Conservation (phyloP, 2,797 vertebrate species). For the Merluccius polli region DNA sequence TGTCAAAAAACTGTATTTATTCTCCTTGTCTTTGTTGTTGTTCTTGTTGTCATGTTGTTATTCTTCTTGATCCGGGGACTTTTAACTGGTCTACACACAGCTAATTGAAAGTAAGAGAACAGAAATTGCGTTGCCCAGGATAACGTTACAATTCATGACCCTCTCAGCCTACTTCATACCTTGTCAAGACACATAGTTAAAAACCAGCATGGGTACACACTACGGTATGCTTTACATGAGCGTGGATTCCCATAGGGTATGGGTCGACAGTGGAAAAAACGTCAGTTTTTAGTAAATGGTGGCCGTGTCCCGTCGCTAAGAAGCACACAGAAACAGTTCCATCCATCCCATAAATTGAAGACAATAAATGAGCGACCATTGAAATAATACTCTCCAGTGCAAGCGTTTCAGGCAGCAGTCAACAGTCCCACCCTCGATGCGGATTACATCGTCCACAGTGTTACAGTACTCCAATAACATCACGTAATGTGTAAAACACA, state of each 20-base stretch:
- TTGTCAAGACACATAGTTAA: background rate
- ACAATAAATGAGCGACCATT: conserved; percentile 34
- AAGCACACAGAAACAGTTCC: conserved; percentile 23
- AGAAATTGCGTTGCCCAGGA: background rate
- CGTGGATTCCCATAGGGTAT: background rate
- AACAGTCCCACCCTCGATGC: conserved; percentile 54
- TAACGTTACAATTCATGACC: background rate
- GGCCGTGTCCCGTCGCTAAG: conserved; percentile 27
- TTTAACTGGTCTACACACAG: background rate
- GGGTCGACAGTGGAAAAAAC: background rate
- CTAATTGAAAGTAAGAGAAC: background rate
- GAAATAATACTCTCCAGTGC: conserved; percentile 72
- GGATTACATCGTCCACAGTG: conserved; percentile 63
- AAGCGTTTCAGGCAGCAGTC: conserved; percentile 62
- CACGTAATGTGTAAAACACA: conserved; percentile 50
- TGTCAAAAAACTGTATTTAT: background rate
- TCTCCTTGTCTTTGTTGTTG: no score
- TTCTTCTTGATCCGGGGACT: background rate
- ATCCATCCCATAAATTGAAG: conserved; percentile 53
- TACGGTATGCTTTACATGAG: background rate
- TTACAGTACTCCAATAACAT: conserved; percentile 73
- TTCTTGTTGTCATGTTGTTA: background rate
- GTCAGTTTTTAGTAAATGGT: conserved; percentile 15
- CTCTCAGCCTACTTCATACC: background rate
- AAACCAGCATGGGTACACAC: background rate